Evolutionary conservation across 2,113 vertebrate species (phyloP).

Genomic region (Anolis carolinensis): DNA sequence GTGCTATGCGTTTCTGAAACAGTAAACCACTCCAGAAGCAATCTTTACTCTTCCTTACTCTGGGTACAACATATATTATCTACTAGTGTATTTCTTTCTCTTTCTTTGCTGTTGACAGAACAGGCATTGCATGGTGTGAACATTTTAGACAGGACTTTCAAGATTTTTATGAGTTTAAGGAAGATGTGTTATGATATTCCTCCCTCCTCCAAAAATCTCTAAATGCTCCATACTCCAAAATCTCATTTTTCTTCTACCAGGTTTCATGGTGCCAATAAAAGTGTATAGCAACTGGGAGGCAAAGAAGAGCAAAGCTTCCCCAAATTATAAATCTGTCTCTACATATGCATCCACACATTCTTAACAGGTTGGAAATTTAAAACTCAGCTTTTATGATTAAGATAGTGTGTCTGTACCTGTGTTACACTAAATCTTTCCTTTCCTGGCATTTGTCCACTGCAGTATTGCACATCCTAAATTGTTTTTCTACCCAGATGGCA

Average conservation of each 20-base stretch:
- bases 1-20: conserved; percentile 14
- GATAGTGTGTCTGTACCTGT: no score
- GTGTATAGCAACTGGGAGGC: no score
- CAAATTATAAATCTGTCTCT: no score
- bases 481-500: no score
- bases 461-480: no score
- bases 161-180: conserved; percentile 5
- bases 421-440: no score
- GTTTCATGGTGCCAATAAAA: neutral
- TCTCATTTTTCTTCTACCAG: neutral
- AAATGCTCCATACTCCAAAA: neutral
- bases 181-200: neutral
- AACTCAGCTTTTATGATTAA: no score
- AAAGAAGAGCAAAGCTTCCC: no score
- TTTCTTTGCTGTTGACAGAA: neutral
- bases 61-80: neutral
- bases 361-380: no score
- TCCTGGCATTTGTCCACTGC: no score
- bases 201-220: neutral
- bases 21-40: neutral
- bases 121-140: neutral
- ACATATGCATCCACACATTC: no score
- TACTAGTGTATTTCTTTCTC: neutral
- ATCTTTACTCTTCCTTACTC: neutral
- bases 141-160: neutral